Conservation (phyloP, 2,888 invertebrate genomes). For the Orchesellides sinensis region DNA sequence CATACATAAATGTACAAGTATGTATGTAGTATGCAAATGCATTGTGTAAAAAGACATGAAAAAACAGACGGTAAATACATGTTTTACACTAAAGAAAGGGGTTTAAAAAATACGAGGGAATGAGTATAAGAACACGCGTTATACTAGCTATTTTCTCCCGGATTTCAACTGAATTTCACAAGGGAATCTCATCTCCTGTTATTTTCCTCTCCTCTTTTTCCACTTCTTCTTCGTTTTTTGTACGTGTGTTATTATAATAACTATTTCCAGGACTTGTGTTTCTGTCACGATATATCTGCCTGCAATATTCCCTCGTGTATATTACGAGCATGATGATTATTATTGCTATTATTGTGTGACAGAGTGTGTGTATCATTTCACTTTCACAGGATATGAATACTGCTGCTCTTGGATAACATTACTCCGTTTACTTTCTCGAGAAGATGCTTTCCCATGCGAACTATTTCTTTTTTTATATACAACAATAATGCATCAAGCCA, state of each 20-base stretch:
- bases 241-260: conserved; percentile 34
- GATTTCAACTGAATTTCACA: conserved; percentile 57
- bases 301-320: conserved; percentile 53
- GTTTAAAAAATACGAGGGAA: not conserved
- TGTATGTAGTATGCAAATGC: not conserved
- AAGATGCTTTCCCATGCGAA: not conserved
- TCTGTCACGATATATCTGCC: conserved; percentile 52
- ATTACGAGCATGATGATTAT: conserved; percentile 51
- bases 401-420: not conserved
- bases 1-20: not conserved
- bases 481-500: conserved; percentile 16
- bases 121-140: not conserved
- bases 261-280: conserved; percentile 29
- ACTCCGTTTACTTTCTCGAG: not conserved
- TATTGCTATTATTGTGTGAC: conserved; percentile 58
- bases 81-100: not conserved
- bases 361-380: conserved; percentile 34
- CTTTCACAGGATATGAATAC: conserved; percentile 7
- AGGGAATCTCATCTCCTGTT: conserved; percentile 50
- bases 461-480: not conserved
- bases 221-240: not conserved
- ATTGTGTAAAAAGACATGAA: not conserved
- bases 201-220: conserved; percentile 12
- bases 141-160: conserved; percentile 47
- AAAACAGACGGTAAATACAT: not conserved